A percentile compares a stretch with the other conserved stretches of the same genome.
phyloP scores from a whole-genome alignment of 2,797 vertebrate genomes.

The Echiichthys vipera region DNA sequence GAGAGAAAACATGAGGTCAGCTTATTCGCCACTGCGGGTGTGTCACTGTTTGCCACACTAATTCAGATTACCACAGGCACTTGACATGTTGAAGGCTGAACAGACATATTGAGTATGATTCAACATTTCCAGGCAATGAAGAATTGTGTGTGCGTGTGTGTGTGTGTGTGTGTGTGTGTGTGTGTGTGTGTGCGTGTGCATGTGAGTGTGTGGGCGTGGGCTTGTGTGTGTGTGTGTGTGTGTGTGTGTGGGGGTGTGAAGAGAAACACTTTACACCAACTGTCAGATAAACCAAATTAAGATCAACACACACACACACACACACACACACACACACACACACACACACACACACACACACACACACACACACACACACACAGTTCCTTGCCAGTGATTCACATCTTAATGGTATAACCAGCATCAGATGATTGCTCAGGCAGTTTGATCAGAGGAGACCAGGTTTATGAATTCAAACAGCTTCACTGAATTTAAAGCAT shows the following conservation, averaged over 20 bases:
- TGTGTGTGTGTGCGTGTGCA: too few species aligned
- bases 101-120: background rate
- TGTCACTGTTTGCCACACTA: background rate
- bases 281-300: too few species aligned
- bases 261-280: too few species aligned
- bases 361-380: background rate
- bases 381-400: background rate
- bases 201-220: too few species aligned
- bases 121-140: background rate
- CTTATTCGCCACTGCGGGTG: slow-evolving; percentile 12
- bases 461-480: slow-evolving; percentile 31
- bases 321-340: background rate
- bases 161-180: too few species aligned
- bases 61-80: slow-evolving; percentile 10
- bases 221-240: too few species aligned
- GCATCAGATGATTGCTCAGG: background rate
- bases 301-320: too few species aligned
- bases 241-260: too few species aligned
- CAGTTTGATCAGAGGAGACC: slow-evolving; percentile 35
- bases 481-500: slow-evolving; percentile 38
- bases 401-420: slow-evolving; percentile 8
- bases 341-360: slow-evolving; percentile 16
- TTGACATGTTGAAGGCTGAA: background rate
- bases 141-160: too few species aligned
- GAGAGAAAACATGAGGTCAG: background rate